These are phyloP conservation scores for Drosophila auraria DNA, from an alignment of 1,140 invertebrate species.

Conservation along the genomic window DNA sequence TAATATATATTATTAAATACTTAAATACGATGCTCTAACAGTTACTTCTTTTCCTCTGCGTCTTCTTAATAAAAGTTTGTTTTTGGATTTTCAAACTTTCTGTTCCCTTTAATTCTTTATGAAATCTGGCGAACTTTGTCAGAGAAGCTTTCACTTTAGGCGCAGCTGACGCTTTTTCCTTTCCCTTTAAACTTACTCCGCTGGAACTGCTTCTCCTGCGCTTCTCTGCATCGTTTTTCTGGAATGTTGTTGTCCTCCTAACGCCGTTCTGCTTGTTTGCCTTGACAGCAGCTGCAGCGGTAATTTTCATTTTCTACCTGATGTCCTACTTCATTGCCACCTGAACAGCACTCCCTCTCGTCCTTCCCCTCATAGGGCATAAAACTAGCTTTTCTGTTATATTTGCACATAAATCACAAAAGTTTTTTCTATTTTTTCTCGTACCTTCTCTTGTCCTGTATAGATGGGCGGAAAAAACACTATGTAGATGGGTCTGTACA, in stretches of 20 bases:
- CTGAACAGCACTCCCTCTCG: conserved; percentile 19
- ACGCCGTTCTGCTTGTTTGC: conserved; percentile 62
- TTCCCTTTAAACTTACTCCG: conserved; percentile 11
- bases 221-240: background rate
- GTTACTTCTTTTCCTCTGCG: background rate
- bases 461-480: background rate
- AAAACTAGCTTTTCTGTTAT: conserved; percentile 72
- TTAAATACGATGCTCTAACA: no score
- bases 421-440: conserved; percentile 65
- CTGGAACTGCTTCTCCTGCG: background rate
- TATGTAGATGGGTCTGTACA: background rate
- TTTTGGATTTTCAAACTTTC: conserved; percentile 8
- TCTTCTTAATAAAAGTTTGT: conserved; percentile 5
- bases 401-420: conserved; percentile 81
- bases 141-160: conserved; percentile 51
- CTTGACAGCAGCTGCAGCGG: conserved; percentile 66
- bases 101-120: background rate
- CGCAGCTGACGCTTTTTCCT: conserved; percentile 49
- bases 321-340: conserved; percentile 71
- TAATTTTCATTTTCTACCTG: conserved; percentile 73
- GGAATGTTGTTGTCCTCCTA: conserved; percentile 29
- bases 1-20: background rate
- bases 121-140: conserved; percentile 33
- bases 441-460: conserved; percentile 28
- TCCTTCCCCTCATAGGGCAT: conserved; percentile 16